Evolutionary conservation across 2,113 vertebrate genomes (phyloP).

Genomic region (Cyprinodon tularosa): DNA sequence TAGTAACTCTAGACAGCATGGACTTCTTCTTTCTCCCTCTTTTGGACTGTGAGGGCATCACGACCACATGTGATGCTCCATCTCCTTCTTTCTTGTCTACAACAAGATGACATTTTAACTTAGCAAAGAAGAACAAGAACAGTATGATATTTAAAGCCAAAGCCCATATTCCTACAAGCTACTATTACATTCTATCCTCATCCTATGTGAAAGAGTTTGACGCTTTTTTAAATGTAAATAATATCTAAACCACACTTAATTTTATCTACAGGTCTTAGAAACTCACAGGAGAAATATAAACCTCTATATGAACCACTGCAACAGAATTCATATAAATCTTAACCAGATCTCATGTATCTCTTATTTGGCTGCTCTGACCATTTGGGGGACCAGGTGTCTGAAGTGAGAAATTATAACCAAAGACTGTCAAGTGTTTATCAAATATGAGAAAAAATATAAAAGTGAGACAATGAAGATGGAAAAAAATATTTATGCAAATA

Average conservation of each 20-base stretch:
- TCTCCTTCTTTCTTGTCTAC: conserved; percentile 90
- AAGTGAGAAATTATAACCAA: too few relatives aligned
- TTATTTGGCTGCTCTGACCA: too few relatives aligned
- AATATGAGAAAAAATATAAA: not conserved
- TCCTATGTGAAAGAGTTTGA: not conserved
- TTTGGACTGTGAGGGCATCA: conserved; percentile 79
- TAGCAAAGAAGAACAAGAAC: not conserved
- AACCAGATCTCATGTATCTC: too few relatives aligned
- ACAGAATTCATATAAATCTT: not conserved
- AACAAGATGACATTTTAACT: conserved; percentile 28
- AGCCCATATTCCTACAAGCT: not conserved
- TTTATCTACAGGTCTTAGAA: not conserved
- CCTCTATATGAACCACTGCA: not conserved
- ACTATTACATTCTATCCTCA: not conserved
- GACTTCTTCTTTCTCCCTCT: conserved; percentile 81
- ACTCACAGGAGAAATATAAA: not conserved
- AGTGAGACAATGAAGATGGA: not conserved
- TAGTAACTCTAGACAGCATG: conserved; percentile 50
- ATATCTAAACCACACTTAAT: too few relatives aligned
- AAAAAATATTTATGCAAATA: not conserved
- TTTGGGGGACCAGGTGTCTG: too few relatives aligned
- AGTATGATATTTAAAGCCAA: not conserved
- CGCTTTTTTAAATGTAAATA: not conserved
- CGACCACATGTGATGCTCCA: conserved; percentile 82
- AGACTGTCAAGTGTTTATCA: too few relatives aligned